Percentiles rank a stretch among this genome's conserved stretches.
Evolutionary conservation across 1,140 invertebrate species (phyloP).

Genomic region (Palaemon carinicauda): DNA sequence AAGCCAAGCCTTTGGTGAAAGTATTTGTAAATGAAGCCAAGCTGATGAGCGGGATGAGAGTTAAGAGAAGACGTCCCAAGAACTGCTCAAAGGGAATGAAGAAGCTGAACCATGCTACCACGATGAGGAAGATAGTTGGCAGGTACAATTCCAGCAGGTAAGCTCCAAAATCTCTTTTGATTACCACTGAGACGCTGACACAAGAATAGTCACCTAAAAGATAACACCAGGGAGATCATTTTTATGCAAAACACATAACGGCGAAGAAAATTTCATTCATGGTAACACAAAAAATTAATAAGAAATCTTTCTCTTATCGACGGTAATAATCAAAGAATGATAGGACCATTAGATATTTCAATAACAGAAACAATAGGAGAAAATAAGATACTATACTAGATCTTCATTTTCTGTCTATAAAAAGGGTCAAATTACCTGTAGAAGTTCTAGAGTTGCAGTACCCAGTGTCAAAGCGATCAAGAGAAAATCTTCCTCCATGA

Average conservation of each 20-base stretch:
- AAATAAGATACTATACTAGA: no score
- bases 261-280: not conserved
- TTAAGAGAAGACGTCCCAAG: slow-evolving; percentile 41
- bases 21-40: slow-evolving; percentile 28
- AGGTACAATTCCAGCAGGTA: slow-evolving; percentile 56
- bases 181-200: slow-evolving; percentile 23
- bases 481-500: not conserved
- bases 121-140: slow-evolving; percentile 50
- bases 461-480: not conserved
- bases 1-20: slow-evolving; percentile 28
- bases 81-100: slow-evolving; percentile 33
- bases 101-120: slow-evolving; percentile 46
- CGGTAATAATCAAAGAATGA: no score
- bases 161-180: slow-evolving; percentile 26
- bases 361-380: no score
- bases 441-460: not conserved
- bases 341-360: no score
- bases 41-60: slow-evolving; percentile 48
- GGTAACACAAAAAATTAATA: no score
- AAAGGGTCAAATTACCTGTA: not conserved
- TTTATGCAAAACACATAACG: no score
- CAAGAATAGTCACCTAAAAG: slow-evolving; percentile 52
- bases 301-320: no score
- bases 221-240: no score
- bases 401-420: not conserved